Evolutionary conservation across 2,113 vertebrate species (phyloP).

Genomic region (Scophthalmus maximus): DNA sequence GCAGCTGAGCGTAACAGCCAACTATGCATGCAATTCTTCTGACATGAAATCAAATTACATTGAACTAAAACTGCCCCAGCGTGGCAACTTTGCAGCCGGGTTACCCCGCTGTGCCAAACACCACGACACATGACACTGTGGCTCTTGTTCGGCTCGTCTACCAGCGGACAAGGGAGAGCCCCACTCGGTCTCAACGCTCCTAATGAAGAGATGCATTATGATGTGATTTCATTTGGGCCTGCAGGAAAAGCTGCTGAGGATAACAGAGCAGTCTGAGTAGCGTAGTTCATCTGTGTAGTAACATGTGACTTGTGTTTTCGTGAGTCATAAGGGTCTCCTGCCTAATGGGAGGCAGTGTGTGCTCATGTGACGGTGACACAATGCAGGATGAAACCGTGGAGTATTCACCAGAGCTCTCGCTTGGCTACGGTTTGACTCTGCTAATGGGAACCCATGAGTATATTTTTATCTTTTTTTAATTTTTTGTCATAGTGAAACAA

Average conservation of each 20-base stretch:
- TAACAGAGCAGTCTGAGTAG: constrained; percentile 72
- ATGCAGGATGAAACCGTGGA: constrained; percentile 75
- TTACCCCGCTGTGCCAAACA: constrained; percentile 59
- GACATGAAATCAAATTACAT: constrained; percentile 78
- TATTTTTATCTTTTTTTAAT: constrained; percentile 46
- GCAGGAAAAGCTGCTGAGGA: constrained; percentile 65
- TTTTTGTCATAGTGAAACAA: constrained; percentile 49
- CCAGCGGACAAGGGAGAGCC: constrained; percentile 66
- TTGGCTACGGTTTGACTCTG: constrained; percentile 64
- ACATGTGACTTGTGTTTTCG: constrained; percentile 84
- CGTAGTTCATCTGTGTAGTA: constrained; percentile 81
- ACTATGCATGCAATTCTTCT: constrained; percentile 66
- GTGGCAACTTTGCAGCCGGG: constrained; percentile 69
- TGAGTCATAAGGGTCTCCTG: constrained; percentile 83
- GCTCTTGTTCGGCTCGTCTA: constrained; percentile 65
- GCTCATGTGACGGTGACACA: constrained; percentile 82
- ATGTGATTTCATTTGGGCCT: constrained; percentile 77
- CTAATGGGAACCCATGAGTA: constrained; percentile 39
- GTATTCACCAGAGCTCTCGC: constrained; percentile 64
- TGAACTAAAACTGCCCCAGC: constrained; percentile 68
- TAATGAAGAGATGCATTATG: constrained; percentile 80
- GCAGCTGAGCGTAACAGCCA: constrained; percentile 66
- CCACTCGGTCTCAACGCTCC: constrained; percentile 60
- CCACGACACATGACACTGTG: constrained; percentile 68
- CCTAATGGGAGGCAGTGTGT: constrained; percentile 82